Percentiles rank a stretch among this genome's conserved stretches.
These are phyloP conservation scores for Acanthis flammea DNA, from an alignment of 2,797 vertebrate species.

Conservation along the genomic window DNA sequence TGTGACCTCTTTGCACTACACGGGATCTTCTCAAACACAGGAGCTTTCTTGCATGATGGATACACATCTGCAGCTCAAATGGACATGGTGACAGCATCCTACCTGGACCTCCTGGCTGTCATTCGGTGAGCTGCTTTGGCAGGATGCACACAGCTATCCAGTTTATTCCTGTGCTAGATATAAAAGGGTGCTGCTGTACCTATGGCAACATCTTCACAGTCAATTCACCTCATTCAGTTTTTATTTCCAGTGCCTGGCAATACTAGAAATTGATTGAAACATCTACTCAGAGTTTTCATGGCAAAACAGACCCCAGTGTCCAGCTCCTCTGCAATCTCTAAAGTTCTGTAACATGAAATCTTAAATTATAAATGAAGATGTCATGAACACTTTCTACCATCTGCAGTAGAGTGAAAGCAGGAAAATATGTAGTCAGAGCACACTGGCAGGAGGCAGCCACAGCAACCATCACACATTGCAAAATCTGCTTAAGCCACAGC, in stretches of 20 bases:
- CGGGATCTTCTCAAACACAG: conserved; percentile 66
- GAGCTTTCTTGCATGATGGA: conserved; percentile 73
- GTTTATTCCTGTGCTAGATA: not conserved
- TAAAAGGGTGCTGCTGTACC: conserved; percentile 12
- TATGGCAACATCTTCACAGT: conserved; percentile 12
- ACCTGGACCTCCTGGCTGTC: conserved; percentile 70
- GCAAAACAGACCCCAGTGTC: not conserved
- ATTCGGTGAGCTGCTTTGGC: conserved; percentile 72
- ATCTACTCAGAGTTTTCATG: not conserved
- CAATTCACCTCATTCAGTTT: not conserved
- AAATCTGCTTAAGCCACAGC: not conserved
- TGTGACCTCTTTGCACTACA: conserved; percentile 78
- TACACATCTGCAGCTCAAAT: conserved; percentile 74
- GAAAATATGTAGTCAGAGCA: not conserved
- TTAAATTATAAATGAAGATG: not conserved
- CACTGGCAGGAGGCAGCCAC: conserved; percentile 25
- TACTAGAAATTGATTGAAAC: not conserved
- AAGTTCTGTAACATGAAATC: not conserved
- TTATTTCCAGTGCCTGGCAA: conserved; percentile 28
- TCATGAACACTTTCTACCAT: not conserved
- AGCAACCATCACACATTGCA: not conserved
- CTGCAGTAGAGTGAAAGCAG: not conserved
- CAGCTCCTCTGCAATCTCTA: not conserved
- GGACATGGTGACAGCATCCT: conserved; percentile 69
- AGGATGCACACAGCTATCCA: not conserved